Evolutionary conservation across 2,888 invertebrate species (phyloP).

Genomic region (Clunio marinus): DNA sequence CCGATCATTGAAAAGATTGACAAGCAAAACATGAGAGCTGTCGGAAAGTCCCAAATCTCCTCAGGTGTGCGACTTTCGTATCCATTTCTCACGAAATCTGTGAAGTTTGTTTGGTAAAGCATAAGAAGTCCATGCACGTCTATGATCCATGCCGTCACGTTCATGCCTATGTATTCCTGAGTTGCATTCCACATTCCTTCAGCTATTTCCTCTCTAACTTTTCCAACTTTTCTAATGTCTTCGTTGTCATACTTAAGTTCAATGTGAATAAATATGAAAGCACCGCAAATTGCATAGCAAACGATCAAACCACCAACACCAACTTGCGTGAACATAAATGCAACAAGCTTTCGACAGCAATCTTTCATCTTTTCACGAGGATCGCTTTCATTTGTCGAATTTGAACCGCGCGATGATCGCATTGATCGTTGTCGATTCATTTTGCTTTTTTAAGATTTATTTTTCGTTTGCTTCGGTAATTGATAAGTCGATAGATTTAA

Average conservation of each 20-base stretch:
- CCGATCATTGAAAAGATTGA: constrained; percentile 91
- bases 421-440: constrained; percentile 53
- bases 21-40: constrained; percentile 81
- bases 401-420: constrained; percentile 57
- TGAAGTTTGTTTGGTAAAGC: constrained; percentile 65
- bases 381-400: constrained; percentile 63
- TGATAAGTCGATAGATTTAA: too few species aligned
- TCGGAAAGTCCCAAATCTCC: constrained; percentile 81
- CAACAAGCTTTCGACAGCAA: constrained; percentile 78
- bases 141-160: constrained; percentile 60
- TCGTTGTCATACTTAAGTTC: constrained; percentile 61
- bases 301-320: constrained; percentile 85
- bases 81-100: constrained; percentile 60
- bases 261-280: constrained; percentile 73
- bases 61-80: constrained; percentile 66
- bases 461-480: too few species aligned
- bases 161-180: constrained; percentile 63
- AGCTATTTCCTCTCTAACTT: constrained; percentile 57
- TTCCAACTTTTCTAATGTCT: constrained; percentile 54
- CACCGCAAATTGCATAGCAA: constrained; percentile 80
- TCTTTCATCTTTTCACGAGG: constrained; percentile 75
- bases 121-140: constrained; percentile 60
- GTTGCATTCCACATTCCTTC: constrained; percentile 66
- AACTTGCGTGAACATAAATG: constrained; percentile 90
- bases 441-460: neutral